Base-by-base conservation (phyloP, 92 coral and sea anemone species). In the Siderastrea radians region DNA sequence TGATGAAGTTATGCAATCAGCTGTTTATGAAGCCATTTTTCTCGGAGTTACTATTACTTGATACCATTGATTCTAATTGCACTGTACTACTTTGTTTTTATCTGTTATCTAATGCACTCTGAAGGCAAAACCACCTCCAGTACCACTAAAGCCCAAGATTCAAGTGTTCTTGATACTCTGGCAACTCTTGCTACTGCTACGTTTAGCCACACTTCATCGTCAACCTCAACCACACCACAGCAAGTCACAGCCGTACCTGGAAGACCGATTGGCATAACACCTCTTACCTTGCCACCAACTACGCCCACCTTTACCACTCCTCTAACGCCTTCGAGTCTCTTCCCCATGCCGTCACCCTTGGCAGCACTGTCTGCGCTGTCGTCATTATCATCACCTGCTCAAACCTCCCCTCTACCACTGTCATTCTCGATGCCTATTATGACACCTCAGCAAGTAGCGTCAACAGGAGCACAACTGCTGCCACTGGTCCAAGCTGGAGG, bases 121-220 rank as follows among this genome's bases (percentile, higher is more conserved):
- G 86, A 79, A 6, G 75, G 75, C 11, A 87, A 87, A 51, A 69
- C 43, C 26, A 74, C 73, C 49, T 44, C 75, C 60, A 81, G 85
- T 72, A 82, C 92, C 50, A 86, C 96, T 17, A 92, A 95, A n/a
- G 88, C 98, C 11, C 98, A 94, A 77, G 99, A 98, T 72, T 90
- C 99, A 52, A 98, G 99, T 79, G 98, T 97, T 11, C 92, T 97
- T 61, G 98, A 95, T 81, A 93, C 99, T 6, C 78, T 98, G 60
- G 99, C 99, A 51, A 98, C 99, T 5, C 98, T 98, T 69, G 99
- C 99, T 38, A 98, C 98, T 9, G 99, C 99, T 1, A 96, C 96
- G 19, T 71, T 98, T 51, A 94, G 94, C 89, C 98, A 98, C 82
- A 92, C 92, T 74, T 89, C 98, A 11, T 91, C 96, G 6, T 93